phyloP scores from a whole-genome alignment of 2,888 invertebrate genomes.

The Acleris literana region DNA sequence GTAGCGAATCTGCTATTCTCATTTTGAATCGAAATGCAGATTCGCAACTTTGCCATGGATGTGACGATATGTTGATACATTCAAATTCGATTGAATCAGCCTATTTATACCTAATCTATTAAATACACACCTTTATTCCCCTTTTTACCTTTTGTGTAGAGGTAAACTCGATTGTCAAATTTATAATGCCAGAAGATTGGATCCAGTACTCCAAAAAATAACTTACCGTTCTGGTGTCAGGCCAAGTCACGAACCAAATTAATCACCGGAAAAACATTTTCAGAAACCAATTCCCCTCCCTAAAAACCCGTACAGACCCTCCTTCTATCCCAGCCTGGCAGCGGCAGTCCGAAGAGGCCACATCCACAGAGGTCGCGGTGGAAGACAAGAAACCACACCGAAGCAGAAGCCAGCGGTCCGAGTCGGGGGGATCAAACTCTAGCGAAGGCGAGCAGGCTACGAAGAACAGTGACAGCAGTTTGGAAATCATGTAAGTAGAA shows the following conservation, averaged over 20 bases:
- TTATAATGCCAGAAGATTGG: too few species aligned
- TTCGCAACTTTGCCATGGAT: too few species aligned
- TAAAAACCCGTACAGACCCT: constrained; percentile 84
- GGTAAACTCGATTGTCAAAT: too few species aligned
- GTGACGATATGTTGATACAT: too few species aligned
- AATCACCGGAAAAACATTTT: constrained; percentile 15
- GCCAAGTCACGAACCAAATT: background rate
- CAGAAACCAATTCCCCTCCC: constrained; percentile 91
- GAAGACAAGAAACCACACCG: constrained; percentile 69
- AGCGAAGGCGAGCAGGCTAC: constrained; percentile 89
- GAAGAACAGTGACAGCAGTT: constrained; percentile 89
- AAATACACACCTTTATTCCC: too few species aligned
- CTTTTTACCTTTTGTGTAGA: too few species aligned
- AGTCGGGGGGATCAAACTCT: constrained; percentile 86
- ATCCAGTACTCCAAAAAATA: too few species aligned
- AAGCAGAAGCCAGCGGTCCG: constrained; percentile 83
- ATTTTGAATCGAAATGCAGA: too few species aligned
- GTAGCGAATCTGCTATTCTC: too few species aligned
- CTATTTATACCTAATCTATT: too few species aligned
- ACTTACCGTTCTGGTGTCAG: too few species aligned
- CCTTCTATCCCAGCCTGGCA: constrained; percentile 93
- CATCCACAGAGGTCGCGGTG: constrained; percentile 54
- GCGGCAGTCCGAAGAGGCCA: constrained; percentile 84
- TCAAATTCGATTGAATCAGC: too few species aligned
- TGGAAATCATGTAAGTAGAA: constrained; percentile 87